A percentile compares a stretch with the other conserved stretches of the same genome.
Conservation (phyloP, 2,888 invertebrate genomes). For the Leptinotarsa juncta region DNA sequence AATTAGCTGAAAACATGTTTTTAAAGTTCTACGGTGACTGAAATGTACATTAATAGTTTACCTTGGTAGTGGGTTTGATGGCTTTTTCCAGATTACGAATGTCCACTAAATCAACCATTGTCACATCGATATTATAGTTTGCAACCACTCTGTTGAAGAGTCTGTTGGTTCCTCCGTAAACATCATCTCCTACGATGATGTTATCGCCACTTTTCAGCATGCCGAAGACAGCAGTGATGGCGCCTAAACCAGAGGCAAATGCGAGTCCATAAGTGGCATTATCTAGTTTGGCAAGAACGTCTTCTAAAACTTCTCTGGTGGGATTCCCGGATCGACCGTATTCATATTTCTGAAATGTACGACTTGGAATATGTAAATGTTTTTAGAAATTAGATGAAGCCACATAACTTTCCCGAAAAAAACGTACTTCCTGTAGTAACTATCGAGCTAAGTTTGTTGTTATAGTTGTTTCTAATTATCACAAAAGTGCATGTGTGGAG, state of each 20-base stretch:
- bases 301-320: constrained; percentile 87
- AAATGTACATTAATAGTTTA: constrained; percentile 67
- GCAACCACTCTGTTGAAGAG: constrained; percentile 68
- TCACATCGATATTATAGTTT: constrained; percentile 78
- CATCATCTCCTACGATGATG: constrained; percentile 89
- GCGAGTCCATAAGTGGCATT: constrained; percentile 85
- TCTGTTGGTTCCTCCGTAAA: constrained; percentile 94
- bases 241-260: constrained; percentile 93
- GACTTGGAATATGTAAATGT: not conserved
- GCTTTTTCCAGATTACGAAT: constrained; percentile 74
- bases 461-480: too few relatives aligned
- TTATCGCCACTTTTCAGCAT: constrained; percentile 89
- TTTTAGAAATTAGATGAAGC: not conserved
- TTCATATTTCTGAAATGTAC: constrained; percentile 79
- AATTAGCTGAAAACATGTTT: constrained; percentile 71
- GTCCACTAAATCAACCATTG: constrained; percentile 83
- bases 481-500: too few relatives aligned
- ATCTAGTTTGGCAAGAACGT: constrained; percentile 91
- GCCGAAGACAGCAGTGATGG: constrained; percentile 80
- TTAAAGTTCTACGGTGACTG: not conserved
- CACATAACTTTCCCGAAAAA: too few relatives aligned
- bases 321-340: constrained; percentile 82
- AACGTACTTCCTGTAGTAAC: too few relatives aligned
- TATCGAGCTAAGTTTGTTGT: too few relatives aligned
- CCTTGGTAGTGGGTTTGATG: constrained; percentile 88